Evolutionary conservation across 2,113 vertebrate species (phyloP), one percentile per base, ranked within the genome.

Genomic region (Dinomys branickii): DNA sequence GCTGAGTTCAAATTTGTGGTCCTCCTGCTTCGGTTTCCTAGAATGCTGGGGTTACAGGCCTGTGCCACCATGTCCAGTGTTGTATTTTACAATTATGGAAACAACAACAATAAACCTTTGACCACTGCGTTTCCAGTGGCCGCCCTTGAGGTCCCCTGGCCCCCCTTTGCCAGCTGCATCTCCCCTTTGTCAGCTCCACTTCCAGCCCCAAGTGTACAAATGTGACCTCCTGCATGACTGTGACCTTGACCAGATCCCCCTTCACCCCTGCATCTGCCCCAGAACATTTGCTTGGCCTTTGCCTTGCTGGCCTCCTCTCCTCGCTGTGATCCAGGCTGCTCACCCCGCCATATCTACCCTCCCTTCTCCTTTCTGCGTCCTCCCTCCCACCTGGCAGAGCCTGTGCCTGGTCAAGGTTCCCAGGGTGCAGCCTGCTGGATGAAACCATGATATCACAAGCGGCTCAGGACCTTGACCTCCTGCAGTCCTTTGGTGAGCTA

Each of bases 361-460:
- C 17, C 44, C 59, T 28, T 50, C 47, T 50, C n/a, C n/a, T n/a
- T n/a, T n/a, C n/a, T n/a, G n/a, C n/a, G n/a, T n/a, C n/a, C 54
- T 16, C n/a, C 63, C 44, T 13, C 22, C 28, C 86, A 19, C 73
- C 4, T 20, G 1, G n/a, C 41, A 47, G 28, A 83, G 33, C 50
- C 78, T n/a, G 52, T 52, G 5, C 35, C 52, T 1, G 11, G 11
- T 54, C 50, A 82, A 38, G 54, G 35, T 75, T 38, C 20, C 71
- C 71, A 75, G 71, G 8, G n/a, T 22, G 69, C 35, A 10, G 67
- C 19, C 69, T 71, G 19, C 44, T 52, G 11, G 67, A 85, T 12
- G 28, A 54, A 54, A 12, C 12, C 69, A 17, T 2, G 1, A 16
- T 13, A 3, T n/a, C 19, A n/a, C 19, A 3, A 2, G 33, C 24